phyloP scores from a whole-genome alignment of 2,797 vertebrate species.

The Spheniscus humboldti region DNA sequence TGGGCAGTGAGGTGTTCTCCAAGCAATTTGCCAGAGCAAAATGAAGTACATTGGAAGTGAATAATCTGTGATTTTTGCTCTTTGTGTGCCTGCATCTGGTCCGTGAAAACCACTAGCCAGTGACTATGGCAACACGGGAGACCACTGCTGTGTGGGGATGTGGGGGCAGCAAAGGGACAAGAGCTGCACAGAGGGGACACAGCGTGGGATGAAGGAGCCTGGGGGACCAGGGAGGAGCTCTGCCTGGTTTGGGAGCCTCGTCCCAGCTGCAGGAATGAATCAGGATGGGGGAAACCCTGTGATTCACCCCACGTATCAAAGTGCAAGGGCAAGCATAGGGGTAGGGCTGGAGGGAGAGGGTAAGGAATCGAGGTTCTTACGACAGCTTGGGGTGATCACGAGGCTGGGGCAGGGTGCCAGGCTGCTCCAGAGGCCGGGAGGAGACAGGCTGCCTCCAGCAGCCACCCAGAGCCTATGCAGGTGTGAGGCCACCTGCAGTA shows the following conservation, averaged over 20 bases:
- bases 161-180: not conserved
- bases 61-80: not conserved
- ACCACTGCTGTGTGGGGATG: fast-evolving
- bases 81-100: not conserved
- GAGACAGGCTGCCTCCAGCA: not conserved
- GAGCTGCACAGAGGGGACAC: not conserved
- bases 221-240: not conserved
- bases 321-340: not conserved
- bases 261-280: not conserved
- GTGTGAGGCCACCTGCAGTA: not conserved
- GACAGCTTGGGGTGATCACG: fast-evolving
- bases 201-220: not conserved
- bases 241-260: fast-evolving
- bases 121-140: fast-evolving
- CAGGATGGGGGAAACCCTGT: not conserved
- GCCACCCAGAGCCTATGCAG: not conserved
- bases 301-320: not conserved
- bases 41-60: fast-evolving
- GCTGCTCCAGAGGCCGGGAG: not conserved
- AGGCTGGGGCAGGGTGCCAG: not conserved
- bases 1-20: not conserved
- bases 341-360: not conserved
- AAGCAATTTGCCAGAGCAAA: fast-evolving
- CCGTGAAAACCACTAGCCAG: fast-evolving
- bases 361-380: not conserved